Conservation (phyloP, 2,888 invertebrate genomes). For the Metacarcinus magister region DNA sequence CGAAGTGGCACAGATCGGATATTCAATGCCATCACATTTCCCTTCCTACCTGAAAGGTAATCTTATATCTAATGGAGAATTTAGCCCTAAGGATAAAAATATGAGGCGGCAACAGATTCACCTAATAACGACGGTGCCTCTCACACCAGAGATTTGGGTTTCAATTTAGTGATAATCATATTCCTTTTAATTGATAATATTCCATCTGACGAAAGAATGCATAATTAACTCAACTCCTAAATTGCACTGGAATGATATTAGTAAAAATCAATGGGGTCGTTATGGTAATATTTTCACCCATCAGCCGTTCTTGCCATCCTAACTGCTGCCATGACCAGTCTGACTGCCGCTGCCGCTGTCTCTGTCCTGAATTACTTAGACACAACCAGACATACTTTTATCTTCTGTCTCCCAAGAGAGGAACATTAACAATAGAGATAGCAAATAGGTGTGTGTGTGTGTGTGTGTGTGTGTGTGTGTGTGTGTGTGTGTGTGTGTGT, state of each 20-base stretch:
- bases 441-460: neutral
- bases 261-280: constrained; percentile 31
- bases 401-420: neutral
- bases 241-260: constrained; percentile 21
- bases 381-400: neutral
- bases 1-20: neutral
- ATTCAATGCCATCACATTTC: neutral
- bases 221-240: constrained; percentile 49
- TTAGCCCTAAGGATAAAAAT: neutral
- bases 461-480: neutral
- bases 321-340: neutral
- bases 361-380: neutral
- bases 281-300: constrained; percentile 33
- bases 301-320: neutral
- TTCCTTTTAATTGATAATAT: constrained; percentile 53
- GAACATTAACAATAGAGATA: neutral
- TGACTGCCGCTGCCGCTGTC: neutral
- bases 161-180: constrained; percentile 33
- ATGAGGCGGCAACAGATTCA: neutral
- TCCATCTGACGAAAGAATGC: constrained; percentile 51
- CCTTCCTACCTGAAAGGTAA: neutral
- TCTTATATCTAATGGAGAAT: neutral
- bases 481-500: neutral
- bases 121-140: constrained; percentile 18
- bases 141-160: constrained; percentile 19